These are phyloP conservation scores for Euglossa dilemma DNA, from an alignment of 1,140 invertebrate species.

Conservation along the genomic window DNA sequence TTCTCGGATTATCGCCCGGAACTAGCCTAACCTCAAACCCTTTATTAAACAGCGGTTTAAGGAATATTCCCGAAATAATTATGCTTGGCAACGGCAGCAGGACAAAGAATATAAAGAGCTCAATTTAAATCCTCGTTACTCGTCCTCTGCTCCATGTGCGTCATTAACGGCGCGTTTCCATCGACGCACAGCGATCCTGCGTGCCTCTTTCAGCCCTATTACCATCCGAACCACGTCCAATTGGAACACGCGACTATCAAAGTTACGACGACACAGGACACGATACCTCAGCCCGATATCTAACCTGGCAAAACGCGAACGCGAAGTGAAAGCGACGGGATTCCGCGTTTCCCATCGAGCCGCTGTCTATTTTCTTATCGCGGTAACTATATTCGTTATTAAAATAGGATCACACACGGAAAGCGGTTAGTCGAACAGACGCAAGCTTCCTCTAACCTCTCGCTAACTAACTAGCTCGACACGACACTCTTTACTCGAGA, in stretches of 20 bases:
- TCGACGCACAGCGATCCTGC: not conserved
- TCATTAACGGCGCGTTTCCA: not conserved
- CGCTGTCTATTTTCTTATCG: too few relatives aligned
- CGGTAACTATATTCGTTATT: too few relatives aligned
- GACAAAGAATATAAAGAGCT: not conserved
- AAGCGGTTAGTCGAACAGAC: too few relatives aligned
- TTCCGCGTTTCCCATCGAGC: too few relatives aligned
- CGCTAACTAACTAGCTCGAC: too few relatives aligned
- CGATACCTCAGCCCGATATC: not conserved
- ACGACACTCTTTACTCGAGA: too few relatives aligned
- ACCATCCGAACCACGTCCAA: not conserved
- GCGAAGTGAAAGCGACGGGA: constrained; percentile 11
- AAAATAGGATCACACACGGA: too few relatives aligned
- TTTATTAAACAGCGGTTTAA: too few relatives aligned
- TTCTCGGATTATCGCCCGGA: too few relatives aligned
- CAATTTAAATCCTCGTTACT: not conserved
- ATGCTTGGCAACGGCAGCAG: not conserved
- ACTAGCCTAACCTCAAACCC: too few relatives aligned
- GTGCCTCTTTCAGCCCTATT: not conserved
- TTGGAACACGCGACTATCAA: not conserved
- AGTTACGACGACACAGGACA: too few relatives aligned
- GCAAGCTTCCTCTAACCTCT: too few relatives aligned
- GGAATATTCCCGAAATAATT: not conserved
- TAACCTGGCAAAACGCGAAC: not conserved
- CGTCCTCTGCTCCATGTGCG: not conserved